phyloP scores from a whole-genome alignment of 1,140 invertebrate species.

The Drosophila nasuta region DNA sequence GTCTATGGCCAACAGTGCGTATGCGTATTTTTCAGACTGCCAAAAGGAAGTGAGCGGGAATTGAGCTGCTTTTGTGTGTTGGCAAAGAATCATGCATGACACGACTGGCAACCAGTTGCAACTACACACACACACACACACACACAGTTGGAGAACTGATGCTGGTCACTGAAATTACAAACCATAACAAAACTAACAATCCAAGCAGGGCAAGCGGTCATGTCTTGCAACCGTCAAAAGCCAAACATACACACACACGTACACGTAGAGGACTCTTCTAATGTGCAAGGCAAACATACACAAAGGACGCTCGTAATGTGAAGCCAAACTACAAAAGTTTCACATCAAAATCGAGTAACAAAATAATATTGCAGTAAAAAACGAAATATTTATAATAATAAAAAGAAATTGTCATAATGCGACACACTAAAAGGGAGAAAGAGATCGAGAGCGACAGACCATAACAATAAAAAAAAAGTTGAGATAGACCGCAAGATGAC shows the following conservation, averaged over 20 bases:
- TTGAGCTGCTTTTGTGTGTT: not conserved
- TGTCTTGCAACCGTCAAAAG: not conserved
- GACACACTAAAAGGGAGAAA: not conserved
- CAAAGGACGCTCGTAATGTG: not conserved
- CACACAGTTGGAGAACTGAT: too few species aligned
- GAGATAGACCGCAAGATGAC: too few species aligned
- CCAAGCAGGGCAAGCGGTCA: not conserved
- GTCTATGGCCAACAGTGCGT: constrained; percentile 14
- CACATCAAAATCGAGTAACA: not conserved
- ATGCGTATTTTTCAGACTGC: constrained; percentile 2
- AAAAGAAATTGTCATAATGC: too few species aligned
- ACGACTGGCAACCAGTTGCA: constrained; percentile 12
- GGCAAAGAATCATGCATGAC: constrained; percentile 14
- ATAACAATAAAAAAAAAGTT: too few species aligned
- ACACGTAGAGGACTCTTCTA: too few species aligned
- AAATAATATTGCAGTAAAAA: constrained; percentile 6
- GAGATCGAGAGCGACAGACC: too few species aligned
- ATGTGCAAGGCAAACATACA: too few species aligned
- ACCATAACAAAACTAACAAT: constrained; percentile 9
- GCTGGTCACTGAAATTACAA: not conserved
- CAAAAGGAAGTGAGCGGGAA: not conserved
- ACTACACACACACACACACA: not conserved
- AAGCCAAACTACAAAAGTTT: not conserved
- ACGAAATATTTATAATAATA: too few species aligned
- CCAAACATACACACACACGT: not conserved